Evolutionary conservation across 1,140 invertebrate species (phyloP).

Genomic region (silkworm (Bombyx mori)): ASM3026992v2 NC_085109.1:8504501-8505000

Average conservation of each 20-base stretch:
- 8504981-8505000: no score
- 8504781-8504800: conserved; percentile 26
- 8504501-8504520: no score
- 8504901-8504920: not conserved
- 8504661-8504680: conserved; percentile 57
- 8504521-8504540: no score
- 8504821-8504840: conserved; percentile 44
- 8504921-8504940: not conserved
- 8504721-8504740: conserved; percentile 60
- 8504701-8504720: conserved; percentile 52
- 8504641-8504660: conserved; percentile 65
- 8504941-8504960: no score
- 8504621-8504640: conserved; percentile 39
- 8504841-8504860: conserved; percentile 15
- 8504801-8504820: conserved; percentile 56
- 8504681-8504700: conserved; percentile 54
- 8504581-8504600: no score
- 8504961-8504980: no score
- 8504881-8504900: conserved; percentile 35
- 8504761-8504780: not conserved
- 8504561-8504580: no score
- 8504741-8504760: conserved; percentile 28
- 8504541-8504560: no score
- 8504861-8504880: conserved; percentile 16
- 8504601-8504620: not conserved